phyloP scores from a whole-genome alignment of 2,888 invertebrate genomes.

The Chymomyza amoena region DNA sequence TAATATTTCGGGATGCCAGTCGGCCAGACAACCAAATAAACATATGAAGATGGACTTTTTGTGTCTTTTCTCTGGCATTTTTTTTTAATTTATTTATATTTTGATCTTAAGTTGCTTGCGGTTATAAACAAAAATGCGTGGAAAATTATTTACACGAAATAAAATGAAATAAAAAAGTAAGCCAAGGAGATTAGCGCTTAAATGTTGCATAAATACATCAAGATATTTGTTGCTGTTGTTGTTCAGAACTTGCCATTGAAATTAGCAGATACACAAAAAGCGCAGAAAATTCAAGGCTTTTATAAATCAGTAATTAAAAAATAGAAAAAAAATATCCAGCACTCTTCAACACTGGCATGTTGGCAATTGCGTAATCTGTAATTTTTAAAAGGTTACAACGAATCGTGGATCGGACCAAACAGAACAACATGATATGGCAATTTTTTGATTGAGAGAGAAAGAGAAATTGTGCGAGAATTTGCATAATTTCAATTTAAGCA shows the following conservation, averaged over 20 bases:
- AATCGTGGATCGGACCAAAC: not conserved
- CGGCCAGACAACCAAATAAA: not conserved
- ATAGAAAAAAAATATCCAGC: not conserved
- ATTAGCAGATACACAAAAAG: not conserved
- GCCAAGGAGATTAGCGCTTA: slow-evolving; percentile 3
- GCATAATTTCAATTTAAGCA: slow-evolving; percentile 1
- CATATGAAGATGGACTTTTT: not conserved
- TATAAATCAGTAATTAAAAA: not conserved
- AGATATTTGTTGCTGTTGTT: not conserved
- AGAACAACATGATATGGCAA: slow-evolving; percentile 45
- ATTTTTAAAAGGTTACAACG: not conserved
- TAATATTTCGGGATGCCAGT: not conserved
- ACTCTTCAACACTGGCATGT: not conserved
- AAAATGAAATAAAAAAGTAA: not conserved
- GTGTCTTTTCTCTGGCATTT: not conserved
- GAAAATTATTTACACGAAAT: not conserved
- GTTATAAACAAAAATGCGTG: not conserved
- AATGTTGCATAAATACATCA: not conserved
- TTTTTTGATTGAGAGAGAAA: slow-evolving; percentile 33
- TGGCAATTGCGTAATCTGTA: not conserved
- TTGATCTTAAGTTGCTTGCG: not conserved
- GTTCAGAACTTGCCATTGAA: not conserved
- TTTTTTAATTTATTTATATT: not conserved
- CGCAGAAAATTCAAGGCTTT: not conserved
- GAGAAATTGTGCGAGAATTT: slow-evolving; percentile 1